Evolutionary conservation across 2,888 invertebrate genomes (phyloP).

Genomic region (Xylota sylvarum): DNA sequence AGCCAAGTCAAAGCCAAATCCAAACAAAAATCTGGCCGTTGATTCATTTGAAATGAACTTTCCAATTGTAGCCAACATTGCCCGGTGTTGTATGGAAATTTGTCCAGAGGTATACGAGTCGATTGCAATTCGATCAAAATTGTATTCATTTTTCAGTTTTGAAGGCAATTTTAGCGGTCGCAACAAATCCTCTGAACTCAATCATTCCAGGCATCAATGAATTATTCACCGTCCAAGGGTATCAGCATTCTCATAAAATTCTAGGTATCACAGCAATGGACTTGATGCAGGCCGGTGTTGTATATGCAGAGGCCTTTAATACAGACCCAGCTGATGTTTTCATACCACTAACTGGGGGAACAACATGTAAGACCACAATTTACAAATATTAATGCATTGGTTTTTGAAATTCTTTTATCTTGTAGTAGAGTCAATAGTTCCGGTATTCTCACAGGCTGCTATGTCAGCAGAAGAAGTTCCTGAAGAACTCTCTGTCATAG

Average conservation of each 20-base stretch:
- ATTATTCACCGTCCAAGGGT: constrained; percentile 61
- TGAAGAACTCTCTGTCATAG: constrained; percentile 31
- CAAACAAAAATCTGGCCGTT: background rate
- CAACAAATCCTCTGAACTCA: constrained; percentile 74
- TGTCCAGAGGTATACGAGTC: constrained; percentile 68
- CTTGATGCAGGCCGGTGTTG: constrained; percentile 69
- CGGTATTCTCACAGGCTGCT: constrained; percentile 77
- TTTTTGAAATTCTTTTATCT: background rate
- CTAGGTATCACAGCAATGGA: constrained; percentile 76
- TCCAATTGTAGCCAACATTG: constrained; percentile 72
- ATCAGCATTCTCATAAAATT: constrained; percentile 72
- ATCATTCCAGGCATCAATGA: constrained; percentile 74
- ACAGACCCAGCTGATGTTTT: constrained; percentile 73
- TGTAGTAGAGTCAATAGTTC: constrained; percentile 72
- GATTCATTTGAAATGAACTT: constrained; percentile 72
- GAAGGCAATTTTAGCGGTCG: constrained; percentile 75
- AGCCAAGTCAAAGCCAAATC: constrained; percentile 45
- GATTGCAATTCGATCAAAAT: background rate
- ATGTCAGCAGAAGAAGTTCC: constrained; percentile 36
- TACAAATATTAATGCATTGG: background rate
- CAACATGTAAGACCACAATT: constrained; percentile 53
- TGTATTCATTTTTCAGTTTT: constrained; percentile 5
- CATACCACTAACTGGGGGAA: constrained; percentile 76
- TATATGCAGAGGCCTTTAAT: constrained; percentile 59
- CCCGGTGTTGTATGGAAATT: constrained; percentile 75